Evolutionary conservation across 2,797 vertebrate genomes (phyloP).

Genomic region (Lemur catta): DNA sequence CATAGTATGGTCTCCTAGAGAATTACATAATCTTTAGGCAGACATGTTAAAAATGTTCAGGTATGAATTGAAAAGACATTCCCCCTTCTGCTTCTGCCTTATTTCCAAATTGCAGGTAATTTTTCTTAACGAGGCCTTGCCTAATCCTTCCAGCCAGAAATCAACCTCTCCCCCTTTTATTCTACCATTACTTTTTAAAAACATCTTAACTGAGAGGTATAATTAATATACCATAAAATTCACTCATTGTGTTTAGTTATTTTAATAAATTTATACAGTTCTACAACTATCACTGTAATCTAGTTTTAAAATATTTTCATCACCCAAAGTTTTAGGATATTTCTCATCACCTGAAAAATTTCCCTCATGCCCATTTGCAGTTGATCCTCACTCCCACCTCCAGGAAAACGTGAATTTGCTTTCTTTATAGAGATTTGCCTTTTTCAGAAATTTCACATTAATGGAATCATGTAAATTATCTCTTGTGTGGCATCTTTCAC

Average conservation of each 20-base stretch:
- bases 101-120: background rate
- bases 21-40: background rate
- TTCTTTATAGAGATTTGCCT: background rate
- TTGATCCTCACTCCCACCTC: background rate
- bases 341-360: background rate
- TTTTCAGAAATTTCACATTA: background rate
- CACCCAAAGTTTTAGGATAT: background rate
- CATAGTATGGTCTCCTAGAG: background rate
- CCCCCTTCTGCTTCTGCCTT: background rate
- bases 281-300: background rate
- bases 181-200: background rate
- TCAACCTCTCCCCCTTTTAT: background rate
- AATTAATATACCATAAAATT: background rate
- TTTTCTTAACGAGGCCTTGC: background rate
- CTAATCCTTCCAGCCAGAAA: background rate
- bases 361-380: background rate
- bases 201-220: background rate
- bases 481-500: background rate
- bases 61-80: background rate
- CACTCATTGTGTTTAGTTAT: background rate
- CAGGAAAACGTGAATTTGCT: background rate
- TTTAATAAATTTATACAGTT: background rate
- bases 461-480: accelerated
- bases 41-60: too few species aligned
- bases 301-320: background rate